A percentile compares a stretch with the other conserved stretches of the same genome.
Evolutionary conservation across 2,113 vertebrate genomes (phyloP).

Genomic region (Falcunculus frontatus): DNA sequence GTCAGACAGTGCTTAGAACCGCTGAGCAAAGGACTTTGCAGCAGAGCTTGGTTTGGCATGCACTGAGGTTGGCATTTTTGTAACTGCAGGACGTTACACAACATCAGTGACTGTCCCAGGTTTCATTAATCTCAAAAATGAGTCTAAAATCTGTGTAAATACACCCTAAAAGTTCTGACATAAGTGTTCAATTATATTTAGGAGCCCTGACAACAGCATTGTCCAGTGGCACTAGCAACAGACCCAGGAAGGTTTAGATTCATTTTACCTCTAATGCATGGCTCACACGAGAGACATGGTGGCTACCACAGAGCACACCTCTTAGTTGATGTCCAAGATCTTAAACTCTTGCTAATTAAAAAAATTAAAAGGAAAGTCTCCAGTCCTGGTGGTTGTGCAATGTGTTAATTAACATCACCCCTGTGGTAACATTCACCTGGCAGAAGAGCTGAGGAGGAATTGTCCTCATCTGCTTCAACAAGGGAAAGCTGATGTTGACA

Average conservation of each 20-base stretch:
- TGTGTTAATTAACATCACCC: background rate
- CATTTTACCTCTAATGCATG: background rate
- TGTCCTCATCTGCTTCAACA: background rate
- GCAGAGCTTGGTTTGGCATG: background rate
- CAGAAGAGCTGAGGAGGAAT: background rate
- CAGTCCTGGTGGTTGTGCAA: background rate
- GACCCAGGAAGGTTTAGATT: background rate
- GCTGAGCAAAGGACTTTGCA: background rate
- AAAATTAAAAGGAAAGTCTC: background rate
- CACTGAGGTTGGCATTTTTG: background rate
- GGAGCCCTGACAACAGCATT: background rate
- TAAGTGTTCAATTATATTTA: background rate
- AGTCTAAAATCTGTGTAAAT: background rate
- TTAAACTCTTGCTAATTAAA: background rate
- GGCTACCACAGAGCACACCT: background rate
- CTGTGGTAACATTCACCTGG: background rate
- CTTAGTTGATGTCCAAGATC: background rate
- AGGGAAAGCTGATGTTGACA: background rate
- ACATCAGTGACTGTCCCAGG: background rate
- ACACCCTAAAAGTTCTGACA: background rate
- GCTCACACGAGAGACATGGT: background rate
- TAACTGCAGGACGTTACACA: background rate
- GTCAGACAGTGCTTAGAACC: background rate
- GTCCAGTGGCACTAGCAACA: background rate
- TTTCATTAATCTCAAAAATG: background rate